Percentiles rank a stretch among this genome's conserved stretches.
Conservation (phyloP, 2,888 invertebrate genomes). For the Torymus auratus region DNA sequence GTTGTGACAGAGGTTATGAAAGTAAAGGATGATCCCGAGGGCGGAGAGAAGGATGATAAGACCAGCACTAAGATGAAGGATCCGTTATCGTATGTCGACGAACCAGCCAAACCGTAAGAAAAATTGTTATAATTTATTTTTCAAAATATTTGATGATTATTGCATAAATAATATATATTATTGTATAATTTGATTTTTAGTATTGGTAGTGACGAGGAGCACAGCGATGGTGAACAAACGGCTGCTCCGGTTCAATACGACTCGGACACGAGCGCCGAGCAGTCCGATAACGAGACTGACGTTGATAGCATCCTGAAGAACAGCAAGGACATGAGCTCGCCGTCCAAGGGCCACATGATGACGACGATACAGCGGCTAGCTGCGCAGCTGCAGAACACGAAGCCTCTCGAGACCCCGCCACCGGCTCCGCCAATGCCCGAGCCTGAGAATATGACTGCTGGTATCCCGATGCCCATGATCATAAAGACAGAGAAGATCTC, state of each 20-base stretch:
- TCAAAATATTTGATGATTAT: neutral
- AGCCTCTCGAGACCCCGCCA: constrained; percentile 55
- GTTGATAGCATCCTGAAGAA: constrained; percentile 70
- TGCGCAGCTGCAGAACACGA: constrained; percentile 71
- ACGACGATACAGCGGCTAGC: constrained; percentile 74
- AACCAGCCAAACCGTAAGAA: constrained; percentile 49
- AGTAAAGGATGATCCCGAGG: constrained; percentile 40
- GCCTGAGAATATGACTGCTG: constrained; percentile 41
- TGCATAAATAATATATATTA: neutral
- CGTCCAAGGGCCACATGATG: constrained; percentile 70
- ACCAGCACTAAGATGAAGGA: constrained; percentile 64
- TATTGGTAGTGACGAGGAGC: constrained; percentile 22
- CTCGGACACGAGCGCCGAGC: constrained; percentile 71
- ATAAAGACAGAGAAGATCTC: constrained; percentile 27
- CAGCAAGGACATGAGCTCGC: constrained; percentile 63
- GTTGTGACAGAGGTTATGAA: neutral
- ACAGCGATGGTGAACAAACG: constrained; percentile 5
- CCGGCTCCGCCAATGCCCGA: constrained; percentile 28
- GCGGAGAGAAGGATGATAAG: constrained; percentile 55
- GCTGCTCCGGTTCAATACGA: constrained; percentile 62
- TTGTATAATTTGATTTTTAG: neutral
- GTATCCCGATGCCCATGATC: neutral
- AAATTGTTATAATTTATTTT: neutral
- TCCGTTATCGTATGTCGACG: constrained; percentile 63
- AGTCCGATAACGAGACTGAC: constrained; percentile 69